Base-by-base conservation (phyloP, 1,140 invertebrate species). In the Eurosta solidaginis region DNA sequence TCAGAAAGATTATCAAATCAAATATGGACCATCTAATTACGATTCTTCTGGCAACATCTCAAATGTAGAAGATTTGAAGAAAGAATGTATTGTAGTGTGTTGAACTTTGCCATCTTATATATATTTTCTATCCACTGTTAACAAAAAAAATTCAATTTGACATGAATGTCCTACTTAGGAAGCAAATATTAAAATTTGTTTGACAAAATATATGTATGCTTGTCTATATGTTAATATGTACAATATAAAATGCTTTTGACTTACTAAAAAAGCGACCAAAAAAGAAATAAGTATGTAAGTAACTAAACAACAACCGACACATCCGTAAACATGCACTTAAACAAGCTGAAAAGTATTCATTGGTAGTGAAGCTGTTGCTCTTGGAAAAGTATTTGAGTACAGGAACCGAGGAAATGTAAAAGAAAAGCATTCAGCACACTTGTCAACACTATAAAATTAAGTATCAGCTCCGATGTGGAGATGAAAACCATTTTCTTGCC, bases 391-490 rank as follows among this genome's bases (percentile, higher is more conserved):
- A n/a, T 52, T 52, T 6, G 22, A 54, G 50, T 27, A 17, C 5
- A 50, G 6, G n/a, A 10, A 9, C 3, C 22, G 14, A 14, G 7
- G 59, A 0, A 14, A 33, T 1, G 2, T 17, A n/a, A 27, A n/a
- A 5, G 29, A 29, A 36, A 42, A 40, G 3, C 59, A 7, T 68
- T 40, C 33, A 68, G 59, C 40, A 42, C 59, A 68, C 59, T 68
- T 68, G 59, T 68, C 59, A 68, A 68, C 59, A 68, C 59, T 22
- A 68, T 68, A 42, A 68, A 68, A 68, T 68, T 68, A 68, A 68
- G 59, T 68, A 68, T 36, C n/a, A n/a, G 36, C 33, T 7, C 27
- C n/a, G 59, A 10, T 68, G 45, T 17, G 45, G 14, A 47, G n/a
- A 29, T 17, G 59, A 3, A 20, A 40, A 40, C 7, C 4, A 40